Conservation (phyloP, 2,113 vertebrate genomes). For the Talpa occidentalis region DNA sequence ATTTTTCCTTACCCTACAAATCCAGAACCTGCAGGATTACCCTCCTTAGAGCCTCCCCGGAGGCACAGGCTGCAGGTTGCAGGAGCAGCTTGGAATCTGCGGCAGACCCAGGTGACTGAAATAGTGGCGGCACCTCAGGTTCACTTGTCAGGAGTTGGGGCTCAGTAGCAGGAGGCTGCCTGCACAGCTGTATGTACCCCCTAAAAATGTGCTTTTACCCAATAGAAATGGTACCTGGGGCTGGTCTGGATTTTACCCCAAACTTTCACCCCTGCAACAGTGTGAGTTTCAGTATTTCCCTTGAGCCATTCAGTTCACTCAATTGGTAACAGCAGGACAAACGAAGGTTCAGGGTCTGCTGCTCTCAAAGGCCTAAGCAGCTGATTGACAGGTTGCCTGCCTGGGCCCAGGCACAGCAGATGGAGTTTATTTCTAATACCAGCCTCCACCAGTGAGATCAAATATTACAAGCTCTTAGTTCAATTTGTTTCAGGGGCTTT, state of each 20-base stretch:
- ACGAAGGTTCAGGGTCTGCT: neutral
- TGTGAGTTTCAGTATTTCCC: neutral
- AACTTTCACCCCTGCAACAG: neutral
- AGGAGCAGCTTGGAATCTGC: neutral
- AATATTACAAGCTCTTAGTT: constrained; percentile 15
- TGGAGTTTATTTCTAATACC: constrained; percentile 43
- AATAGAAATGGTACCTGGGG: neutral
- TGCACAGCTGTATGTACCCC: neutral
- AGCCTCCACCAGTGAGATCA: constrained; percentile 10
- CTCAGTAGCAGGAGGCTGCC: neutral
- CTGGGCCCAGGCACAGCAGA: neutral
- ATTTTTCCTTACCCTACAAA: too few relatives aligned
- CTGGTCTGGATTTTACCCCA: neutral
- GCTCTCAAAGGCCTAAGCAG: neutral
- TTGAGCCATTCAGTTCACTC: neutral
- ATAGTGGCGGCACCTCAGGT: neutral
- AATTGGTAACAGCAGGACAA: neutral
- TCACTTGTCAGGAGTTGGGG: neutral
- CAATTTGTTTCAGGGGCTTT: constrained; percentile 8
- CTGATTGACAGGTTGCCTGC: neutral
- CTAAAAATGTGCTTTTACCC: neutral
- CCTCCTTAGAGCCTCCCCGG: neutral
- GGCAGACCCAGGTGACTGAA: neutral
- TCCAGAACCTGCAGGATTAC: neutral
- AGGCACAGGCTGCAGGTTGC: too few relatives aligned